Conservation (phyloP, 2,113 vertebrate genomes). For the Ctenomys sociabilis region DNA sequence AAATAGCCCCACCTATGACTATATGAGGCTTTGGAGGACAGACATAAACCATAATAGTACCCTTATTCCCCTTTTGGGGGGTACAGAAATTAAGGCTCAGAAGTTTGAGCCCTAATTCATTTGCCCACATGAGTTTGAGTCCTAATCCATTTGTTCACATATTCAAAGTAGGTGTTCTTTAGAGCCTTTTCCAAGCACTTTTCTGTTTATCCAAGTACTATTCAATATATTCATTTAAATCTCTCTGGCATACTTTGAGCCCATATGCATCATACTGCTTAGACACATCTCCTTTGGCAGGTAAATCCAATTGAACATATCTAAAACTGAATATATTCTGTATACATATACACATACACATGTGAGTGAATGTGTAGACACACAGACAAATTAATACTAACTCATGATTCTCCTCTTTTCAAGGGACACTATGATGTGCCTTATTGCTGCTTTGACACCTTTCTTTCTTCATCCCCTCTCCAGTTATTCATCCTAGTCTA, state of each 20-base stretch:
- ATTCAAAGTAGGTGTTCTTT: background rate
- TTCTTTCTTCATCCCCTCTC: background rate
- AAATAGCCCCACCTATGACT: background rate
- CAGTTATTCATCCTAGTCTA: background rate
- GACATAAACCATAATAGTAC: background rate
- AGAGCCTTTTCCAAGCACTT: background rate
- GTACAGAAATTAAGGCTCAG: background rate
- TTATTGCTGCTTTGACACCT: background rate
- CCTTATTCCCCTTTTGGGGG: background rate
- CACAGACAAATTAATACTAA: background rate
- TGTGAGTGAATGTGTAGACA: background rate
- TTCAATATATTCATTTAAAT: background rate
- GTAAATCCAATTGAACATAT: background rate
- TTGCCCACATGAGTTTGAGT: background rate
- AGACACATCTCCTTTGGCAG: background rate
- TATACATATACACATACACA: background rate
- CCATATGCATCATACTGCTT: background rate
- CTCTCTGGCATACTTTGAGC: background rate
- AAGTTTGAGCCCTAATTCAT: too few relatives aligned
- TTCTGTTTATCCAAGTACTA: background rate
- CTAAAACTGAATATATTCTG: background rate
- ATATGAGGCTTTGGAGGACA: background rate
- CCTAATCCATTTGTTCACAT: background rate
- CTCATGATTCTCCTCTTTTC: background rate
- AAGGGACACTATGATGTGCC: background rate